Base-by-base conservation (phyloP, 2,113 vertebrate genomes). In the Callopanchax toddi region DNA sequence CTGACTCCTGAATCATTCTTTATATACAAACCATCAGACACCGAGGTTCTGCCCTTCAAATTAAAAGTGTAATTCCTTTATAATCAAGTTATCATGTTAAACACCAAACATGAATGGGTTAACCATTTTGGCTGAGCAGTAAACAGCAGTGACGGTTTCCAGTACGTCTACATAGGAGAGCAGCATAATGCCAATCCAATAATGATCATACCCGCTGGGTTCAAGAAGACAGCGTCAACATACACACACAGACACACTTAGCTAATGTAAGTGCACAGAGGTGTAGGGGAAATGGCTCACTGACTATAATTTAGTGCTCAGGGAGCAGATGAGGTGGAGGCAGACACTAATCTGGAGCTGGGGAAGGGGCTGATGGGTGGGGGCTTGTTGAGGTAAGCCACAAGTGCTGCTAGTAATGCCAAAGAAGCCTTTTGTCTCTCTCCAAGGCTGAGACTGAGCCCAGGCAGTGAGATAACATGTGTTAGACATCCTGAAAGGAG, bases 381-480 rank as follows among this genome's bases (percentile, higher is more conserved):
- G 66, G 59, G 26, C 50, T 85, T 89, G 50, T 86, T 90, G 89
- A 88, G 89, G 87, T 87, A 72, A 88, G 75, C 76, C 89, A 86
- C 89, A 90, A 79, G 74, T 64, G 49, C 81, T 83, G 73, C 60
- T 74, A 71, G 85, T 73, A 76, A 88, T n/a, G 65, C 71, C 66
- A 74, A 43, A 71, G 79, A 52, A 78, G 71, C 46, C 77, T 86
- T 87, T 84, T 76, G 70, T 83, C 75, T 69, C 70, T 82, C 39
- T 87, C 85, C 81, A 86, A 82, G 74, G 83, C 69, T 0, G 34
- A 86, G 58, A 63, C 61, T 32, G 79, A 86, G 85, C 81, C 70
- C 67, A 55, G 55, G 74, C 71, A 39, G 79, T 67, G 81, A 87
- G 84, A 90, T 80, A 84, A 81, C 77, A 84, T 81, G 78, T 90